phyloP scores from a whole-genome alignment of 2,113 vertebrate species.

The rabbit (Oryctolagus cuniculus) region mOryCun1.1 NC_091447.1:17630501-17631000 shows the following conservation, averaged over 20 bases:
- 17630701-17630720: background rate
- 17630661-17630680: background rate
- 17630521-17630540: background rate
- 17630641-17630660: background rate
- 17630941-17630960: too few relatives aligned
- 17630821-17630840: too few relatives aligned
- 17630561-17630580: background rate
- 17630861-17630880: too few relatives aligned
- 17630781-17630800: slow-evolving; percentile 16
- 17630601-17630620: background rate
- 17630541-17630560: background rate
- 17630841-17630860: background rate
- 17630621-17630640: background rate
- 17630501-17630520: background rate
- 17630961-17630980: too few relatives aligned
- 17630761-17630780: background rate
- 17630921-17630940: too few relatives aligned
- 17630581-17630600: background rate
- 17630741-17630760: background rate
- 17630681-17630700: background rate
- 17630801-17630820: too few relatives aligned
- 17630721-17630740: background rate
- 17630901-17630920: too few relatives aligned
- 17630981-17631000: too few relatives aligned
- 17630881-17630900: too few relatives aligned